phyloP scores from a whole-genome alignment of 2,113 vertebrate genomes.

The Hepsetus odoe region DNA sequence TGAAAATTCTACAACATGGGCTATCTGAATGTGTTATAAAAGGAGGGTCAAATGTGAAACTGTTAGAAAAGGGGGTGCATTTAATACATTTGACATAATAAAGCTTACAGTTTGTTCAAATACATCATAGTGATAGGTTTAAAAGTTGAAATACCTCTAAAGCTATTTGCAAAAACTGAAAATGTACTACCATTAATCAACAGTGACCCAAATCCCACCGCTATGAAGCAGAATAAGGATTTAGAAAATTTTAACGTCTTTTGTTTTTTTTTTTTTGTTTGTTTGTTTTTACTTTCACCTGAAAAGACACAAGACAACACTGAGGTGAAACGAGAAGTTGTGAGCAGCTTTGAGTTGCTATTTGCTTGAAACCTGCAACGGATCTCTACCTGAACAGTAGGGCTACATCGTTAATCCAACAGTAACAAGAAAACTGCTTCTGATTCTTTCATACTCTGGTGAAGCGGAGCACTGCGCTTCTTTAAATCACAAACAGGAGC shows the following conservation, averaged over 20 bases:
- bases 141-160: not conserved
- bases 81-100: not conserved
- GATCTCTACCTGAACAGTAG: constrained; percentile 47
- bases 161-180: not conserved
- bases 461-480: constrained; percentile 14
- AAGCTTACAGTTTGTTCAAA: not conserved
- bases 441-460: constrained; percentile 17
- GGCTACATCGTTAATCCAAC: constrained; percentile 44
- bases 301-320: constrained; percentile 14
- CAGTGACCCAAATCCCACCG: constrained; percentile 9
- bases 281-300: constrained; percentile 33
- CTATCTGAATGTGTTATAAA: not conserved
- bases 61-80: not conserved
- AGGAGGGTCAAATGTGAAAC: not conserved
- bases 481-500: constrained; percentile 22
- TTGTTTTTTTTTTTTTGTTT: too few relatives aligned
- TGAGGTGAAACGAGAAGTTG: constrained; percentile 9
- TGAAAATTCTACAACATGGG: too few relatives aligned
- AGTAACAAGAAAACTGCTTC: constrained; percentile 13
- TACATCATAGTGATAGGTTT: not conserved
- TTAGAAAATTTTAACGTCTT: not conserved
- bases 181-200: constrained; percentile 10
- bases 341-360: constrained; percentile 40
- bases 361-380: constrained; percentile 37
- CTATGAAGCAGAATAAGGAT: not conserved